phyloP scores from a whole-genome alignment of 2,113 vertebrate species.

The Crotalus horridus region DNA sequence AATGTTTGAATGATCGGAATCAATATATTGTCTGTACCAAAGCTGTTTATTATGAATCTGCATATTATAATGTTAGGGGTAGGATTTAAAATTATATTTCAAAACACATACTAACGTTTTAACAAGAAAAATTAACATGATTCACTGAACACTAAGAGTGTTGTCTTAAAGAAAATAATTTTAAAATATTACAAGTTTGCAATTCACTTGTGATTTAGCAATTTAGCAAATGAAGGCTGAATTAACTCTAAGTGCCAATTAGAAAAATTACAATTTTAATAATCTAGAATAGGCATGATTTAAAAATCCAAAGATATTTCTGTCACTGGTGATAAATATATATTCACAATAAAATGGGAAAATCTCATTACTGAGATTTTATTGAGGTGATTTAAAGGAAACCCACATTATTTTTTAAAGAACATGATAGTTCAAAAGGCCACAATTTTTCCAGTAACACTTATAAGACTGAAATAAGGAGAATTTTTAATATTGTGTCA shows the following conservation, averaged over 20 bases:
- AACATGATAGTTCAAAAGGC: constrained; percentile 27
- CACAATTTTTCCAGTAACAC: constrained; percentile 43
- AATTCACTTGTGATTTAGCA: constrained; percentile 13
- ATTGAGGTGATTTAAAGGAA: constrained; percentile 8
- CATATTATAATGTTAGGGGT: not conserved
- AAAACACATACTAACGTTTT: not conserved
- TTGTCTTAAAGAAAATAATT: not conserved
- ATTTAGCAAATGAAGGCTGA: constrained; percentile 24
- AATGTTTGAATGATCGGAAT: not conserved
- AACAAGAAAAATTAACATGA: constrained; percentile 32
- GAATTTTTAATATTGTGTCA: constrained; percentile 37
- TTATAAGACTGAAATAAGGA: constrained; percentile 22
- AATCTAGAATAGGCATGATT: constrained; percentile 8
- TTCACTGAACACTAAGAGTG: not conserved
- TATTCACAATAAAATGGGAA: not conserved
- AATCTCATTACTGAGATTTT: not conserved
- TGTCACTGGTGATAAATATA: not conserved
- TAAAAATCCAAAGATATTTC: constrained; percentile 21
- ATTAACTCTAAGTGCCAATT: not conserved
- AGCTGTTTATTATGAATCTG: not conserved
- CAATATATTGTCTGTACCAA: not conserved
- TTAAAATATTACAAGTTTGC: constrained; percentile 12
- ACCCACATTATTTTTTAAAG: not conserved
- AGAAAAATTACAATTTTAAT: constrained; percentile 21
- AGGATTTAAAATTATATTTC: constrained; percentile 7